Conservation (phyloP, 2,888 invertebrate genomes). For the Noctua pronuba region DNA sequence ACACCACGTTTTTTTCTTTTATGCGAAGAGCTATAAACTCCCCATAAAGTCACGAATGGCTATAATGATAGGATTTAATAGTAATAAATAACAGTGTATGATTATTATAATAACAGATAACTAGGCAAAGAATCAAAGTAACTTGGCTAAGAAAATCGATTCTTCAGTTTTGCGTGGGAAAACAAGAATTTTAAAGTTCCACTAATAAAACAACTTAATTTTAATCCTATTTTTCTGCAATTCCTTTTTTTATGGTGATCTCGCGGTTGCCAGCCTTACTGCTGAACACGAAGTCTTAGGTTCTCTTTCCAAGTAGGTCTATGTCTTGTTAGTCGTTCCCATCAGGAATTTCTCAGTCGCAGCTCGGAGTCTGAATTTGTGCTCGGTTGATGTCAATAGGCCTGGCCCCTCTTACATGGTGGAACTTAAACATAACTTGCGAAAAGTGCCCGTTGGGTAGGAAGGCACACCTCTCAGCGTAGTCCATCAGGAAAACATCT, state of each 20-base stretch:
- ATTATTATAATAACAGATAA: slow-evolving; percentile 59
- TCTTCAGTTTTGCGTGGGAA: slow-evolving; percentile 45
- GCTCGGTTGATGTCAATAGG: not conserved
- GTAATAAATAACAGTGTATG: slow-evolving; percentile 53
- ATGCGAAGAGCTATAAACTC: slow-evolving; percentile 27
- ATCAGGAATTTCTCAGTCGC: not conserved
- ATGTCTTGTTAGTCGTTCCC: not conserved
- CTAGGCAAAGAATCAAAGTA: slow-evolving; percentile 25
- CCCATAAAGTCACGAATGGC: slow-evolving; percentile 56
- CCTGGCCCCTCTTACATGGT: not conserved
- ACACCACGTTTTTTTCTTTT: slow-evolving; percentile 46
- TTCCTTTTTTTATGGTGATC: not conserved
- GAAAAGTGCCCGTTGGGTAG: not conserved
- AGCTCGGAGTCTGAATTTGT: not conserved
- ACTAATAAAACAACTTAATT: not conserved
- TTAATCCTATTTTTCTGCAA: not conserved
- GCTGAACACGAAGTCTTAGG: too few species aligned
- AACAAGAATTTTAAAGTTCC: slow-evolving; percentile 21
- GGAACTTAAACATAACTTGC: not conserved
- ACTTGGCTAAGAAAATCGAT: slow-evolving; percentile 24
- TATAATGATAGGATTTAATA: slow-evolving; percentile 54
- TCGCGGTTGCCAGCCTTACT: not conserved
- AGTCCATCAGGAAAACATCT: not conserved
- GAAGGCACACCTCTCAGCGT: not conserved
- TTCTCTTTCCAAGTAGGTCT: not conserved